phyloP scores from a whole-genome alignment of 2,113 vertebrate species.

The Pseudonaja textilis region DNA sequence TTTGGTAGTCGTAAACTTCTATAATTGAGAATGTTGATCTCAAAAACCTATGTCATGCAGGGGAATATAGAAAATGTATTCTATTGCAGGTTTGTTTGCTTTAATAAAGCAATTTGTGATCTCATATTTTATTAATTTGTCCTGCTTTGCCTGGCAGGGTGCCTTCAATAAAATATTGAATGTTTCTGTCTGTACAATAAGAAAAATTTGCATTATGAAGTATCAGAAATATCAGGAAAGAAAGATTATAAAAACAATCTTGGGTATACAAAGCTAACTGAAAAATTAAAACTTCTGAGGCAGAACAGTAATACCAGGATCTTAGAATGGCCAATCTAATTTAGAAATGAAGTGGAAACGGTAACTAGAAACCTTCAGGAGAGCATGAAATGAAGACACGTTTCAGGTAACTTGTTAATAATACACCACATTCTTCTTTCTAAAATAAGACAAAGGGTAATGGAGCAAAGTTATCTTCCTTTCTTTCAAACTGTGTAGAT shows the following conservation, averaged over 20 bases:
- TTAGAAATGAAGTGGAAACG: slow-evolving; percentile 69
- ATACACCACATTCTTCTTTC: slow-evolving; percentile 41
- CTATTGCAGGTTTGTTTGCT: neutral
- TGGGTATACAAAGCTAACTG: slow-evolving; percentile 23
- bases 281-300: slow-evolving; percentile 32
- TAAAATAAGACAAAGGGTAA: slow-evolving; percentile 67
- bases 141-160: neutral
- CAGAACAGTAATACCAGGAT: slow-evolving; percentile 38
- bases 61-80: neutral
- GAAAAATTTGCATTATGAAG: slow-evolving; percentile 3
- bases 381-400: slow-evolving; percentile 62
- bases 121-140: neutral
- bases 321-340: slow-evolving; percentile 43
- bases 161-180: slow-evolving; percentile 1
- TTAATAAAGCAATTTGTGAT: neutral
- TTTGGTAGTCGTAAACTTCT: neutral
- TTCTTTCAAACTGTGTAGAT: slow-evolving; percentile 57
- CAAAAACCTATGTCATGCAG: neutral
- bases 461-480: slow-evolving; percentile 51
- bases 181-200: neutral
- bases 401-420: slow-evolving; percentile 77
- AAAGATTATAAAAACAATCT: slow-evolving; percentile 8
- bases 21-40: neutral
- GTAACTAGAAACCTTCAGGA: slow-evolving; percentile 75
- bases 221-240: neutral